Evolutionary conservation across 2,888 invertebrate genomes (phyloP), one percentile per base, ranked within the genome.

Genomic region (Miltochrista miniata): DNA sequence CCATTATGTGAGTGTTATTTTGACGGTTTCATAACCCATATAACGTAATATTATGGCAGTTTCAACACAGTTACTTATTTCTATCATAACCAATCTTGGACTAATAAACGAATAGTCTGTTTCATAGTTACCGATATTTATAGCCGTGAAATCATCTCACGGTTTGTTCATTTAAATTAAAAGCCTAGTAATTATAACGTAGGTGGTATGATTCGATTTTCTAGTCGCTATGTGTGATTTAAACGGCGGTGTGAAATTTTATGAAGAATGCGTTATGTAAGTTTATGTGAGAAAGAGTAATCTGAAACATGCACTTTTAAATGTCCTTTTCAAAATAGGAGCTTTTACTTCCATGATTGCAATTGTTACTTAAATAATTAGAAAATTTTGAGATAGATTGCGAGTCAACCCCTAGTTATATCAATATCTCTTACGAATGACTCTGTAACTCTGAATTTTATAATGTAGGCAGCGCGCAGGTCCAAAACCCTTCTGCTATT

Each of bases 121-220:
- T 72, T 70, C 61, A 71, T 77, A 72, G 72, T 78, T 75, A 73
- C 67, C 65, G 54, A 72, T 77, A 76, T 80, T 81, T 77, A 83
- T 79, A 70, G 64, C 71, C 79, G 77, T 83, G 74, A 81, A 82
- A 79, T 83, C 75, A 72, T 79, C 80, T 75, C 74, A 79, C 72
- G 76, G 81, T 79, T 79, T 72, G 80, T 84, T 86, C 81, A 83
- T 85, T 78, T 77, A 76, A 81, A 84, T 83, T 81, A 81, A 83
- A 81, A 72, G 76, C 78, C 79, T 75, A 75, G 76, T 85, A 85
- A 87, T 86, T 83, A 84, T 76, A 72, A 76, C 74, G 76, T 78
- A 75, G 71, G 68, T 75, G 69, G 70, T 71, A 63, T 61, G 69
- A 75, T 81, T 72, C 77, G 74, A 79, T 81, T 82, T 81, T 75